These are phyloP conservation scores for Paramormyrops kingsleyae DNA, from an alignment of 2,113 vertebrate species.

Conservation along the genomic window DNA sequence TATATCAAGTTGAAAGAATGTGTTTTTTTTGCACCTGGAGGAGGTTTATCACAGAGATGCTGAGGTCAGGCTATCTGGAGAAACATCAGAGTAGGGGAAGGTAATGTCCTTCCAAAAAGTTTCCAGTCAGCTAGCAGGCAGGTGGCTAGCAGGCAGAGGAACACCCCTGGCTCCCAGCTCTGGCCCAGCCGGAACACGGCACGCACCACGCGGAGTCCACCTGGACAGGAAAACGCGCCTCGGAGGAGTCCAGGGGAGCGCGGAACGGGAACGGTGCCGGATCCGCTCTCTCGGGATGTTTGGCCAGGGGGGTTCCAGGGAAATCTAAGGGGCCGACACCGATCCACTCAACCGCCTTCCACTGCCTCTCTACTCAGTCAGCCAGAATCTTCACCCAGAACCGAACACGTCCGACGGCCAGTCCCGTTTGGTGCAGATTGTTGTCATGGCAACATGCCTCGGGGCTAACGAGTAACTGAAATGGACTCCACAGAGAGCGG, in stretches of 20 bases:
- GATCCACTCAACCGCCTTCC: neutral
- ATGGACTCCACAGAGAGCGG: neutral
- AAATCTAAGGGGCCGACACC: neutral
- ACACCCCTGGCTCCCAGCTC: neutral
- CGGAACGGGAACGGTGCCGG: neutral
- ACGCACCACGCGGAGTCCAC: neutral
- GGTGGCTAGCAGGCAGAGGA: neutral
- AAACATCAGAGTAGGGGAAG: constrained; percentile 14
- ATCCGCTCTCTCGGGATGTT: neutral
- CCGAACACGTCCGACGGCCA: neutral
- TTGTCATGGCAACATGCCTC: neutral
- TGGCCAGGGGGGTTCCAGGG: neutral
- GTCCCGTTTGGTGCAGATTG: neutral
- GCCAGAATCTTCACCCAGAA: neutral
- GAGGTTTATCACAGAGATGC: constrained; percentile 18
- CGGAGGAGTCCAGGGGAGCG: neutral
- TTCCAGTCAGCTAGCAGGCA: neutral
- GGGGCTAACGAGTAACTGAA: neutral
- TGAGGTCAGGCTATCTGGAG: constrained; percentile 21
- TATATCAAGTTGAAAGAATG: constrained; percentile 14
- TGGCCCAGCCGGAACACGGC: neutral
- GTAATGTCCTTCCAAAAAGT: constrained; percentile 20
- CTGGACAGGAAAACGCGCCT: neutral
- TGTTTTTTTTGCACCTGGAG: constrained; percentile 18
- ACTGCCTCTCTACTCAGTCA: neutral